These are phyloP conservation scores for Danaus plexippus DNA, from an alignment of 1,140 invertebrate genomes.

Conservation along the genomic window DNA sequence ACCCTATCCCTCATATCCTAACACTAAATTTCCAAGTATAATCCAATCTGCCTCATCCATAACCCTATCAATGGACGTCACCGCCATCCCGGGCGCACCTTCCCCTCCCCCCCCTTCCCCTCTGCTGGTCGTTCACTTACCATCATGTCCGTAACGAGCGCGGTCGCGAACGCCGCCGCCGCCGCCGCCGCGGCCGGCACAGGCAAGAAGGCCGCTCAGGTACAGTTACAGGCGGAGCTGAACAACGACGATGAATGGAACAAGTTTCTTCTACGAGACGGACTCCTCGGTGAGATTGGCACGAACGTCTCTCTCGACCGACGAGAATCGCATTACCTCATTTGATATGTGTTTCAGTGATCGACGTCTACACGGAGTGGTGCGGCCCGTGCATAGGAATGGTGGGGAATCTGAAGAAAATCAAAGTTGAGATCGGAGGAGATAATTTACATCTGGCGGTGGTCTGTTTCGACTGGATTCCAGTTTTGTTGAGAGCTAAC, in stretches of 20 bases:
- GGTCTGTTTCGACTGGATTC: slow-evolving; percentile 68
- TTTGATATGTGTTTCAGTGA: slow-evolving; percentile 71
- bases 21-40: background rate
- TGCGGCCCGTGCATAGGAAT: slow-evolving; percentile 91
- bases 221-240: slow-evolving; percentile 85
- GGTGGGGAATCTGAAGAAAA: slow-evolving; percentile 88
- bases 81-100: slow-evolving; percentile 4
- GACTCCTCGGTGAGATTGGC: slow-evolving; percentile 79
- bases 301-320: background rate
- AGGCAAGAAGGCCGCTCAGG: slow-evolving; percentile 81
- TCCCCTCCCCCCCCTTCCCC: background rate
- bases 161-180: slow-evolving; percentile 50
- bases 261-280: slow-evolving; percentile 83
- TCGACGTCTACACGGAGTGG: slow-evolving; percentile 95
- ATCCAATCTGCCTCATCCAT: background rate
- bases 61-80: slow-evolving; percentile 1
- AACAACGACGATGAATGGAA: slow-evolving; percentile 90
- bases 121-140: slow-evolving; percentile 18
- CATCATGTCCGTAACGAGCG: slow-evolving; percentile 48
- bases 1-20: background rate
- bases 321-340: background rate
- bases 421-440: slow-evolving; percentile 91
- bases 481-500: too few species aligned
- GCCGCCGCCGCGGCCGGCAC: slow-evolving; percentile 54
- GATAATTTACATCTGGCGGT: slow-evolving; percentile 85